Evolutionary conservation across 2,797 vertebrate genomes (phyloP), one percentile per base, ranked within the genome.

Genomic region (Erpetoichthys calabaricus): DNA sequence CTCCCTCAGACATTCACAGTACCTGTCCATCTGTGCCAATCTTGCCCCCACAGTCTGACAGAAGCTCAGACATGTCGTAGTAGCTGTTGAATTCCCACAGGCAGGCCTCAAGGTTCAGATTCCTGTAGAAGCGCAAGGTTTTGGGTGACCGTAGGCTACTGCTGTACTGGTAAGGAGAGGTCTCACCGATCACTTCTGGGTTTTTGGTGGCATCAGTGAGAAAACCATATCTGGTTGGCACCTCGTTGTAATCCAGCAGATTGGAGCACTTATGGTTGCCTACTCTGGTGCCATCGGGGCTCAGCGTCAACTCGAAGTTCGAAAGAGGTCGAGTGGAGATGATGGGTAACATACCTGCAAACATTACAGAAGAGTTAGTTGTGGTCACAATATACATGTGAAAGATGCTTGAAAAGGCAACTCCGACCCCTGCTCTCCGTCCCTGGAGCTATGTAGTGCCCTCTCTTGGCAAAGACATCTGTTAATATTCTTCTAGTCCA

Each of bases 191-290:
- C 60, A 86, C 84, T 67, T 88, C 86, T 2, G 82, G 76, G 64
- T 87, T 89, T 73, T 89, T 87, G 3, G 82, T 85, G 55, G 78
- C 73, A 3, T 88, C 84, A 0, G 83, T 89, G 73, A 91, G 82
- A 67, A 91, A 92, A 59, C 86, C 88, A 3, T 89, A 69, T 56
- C 83, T 82, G 0, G 86, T 91, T 62, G 82, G 83, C 67, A 91
- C 81, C 74, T 93, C 86, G 7, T 86, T 89, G 62, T 87, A 89
- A 70, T 90, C 89, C 62, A 90, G 71, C 50, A 92, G 72, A 70
- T 87, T 92, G 70, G 88, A 91, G 68, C 88, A 90, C 63, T 84
- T 88, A 67, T 91, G 88, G 75, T 89, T 90, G 41, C 85, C 88
- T 51, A 88, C 82, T 0, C 80, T 73, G 6, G 89, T 87, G 58